Conservation (phyloP, 2,113 vertebrate genomes). For the Bos javanicus region DNA sequence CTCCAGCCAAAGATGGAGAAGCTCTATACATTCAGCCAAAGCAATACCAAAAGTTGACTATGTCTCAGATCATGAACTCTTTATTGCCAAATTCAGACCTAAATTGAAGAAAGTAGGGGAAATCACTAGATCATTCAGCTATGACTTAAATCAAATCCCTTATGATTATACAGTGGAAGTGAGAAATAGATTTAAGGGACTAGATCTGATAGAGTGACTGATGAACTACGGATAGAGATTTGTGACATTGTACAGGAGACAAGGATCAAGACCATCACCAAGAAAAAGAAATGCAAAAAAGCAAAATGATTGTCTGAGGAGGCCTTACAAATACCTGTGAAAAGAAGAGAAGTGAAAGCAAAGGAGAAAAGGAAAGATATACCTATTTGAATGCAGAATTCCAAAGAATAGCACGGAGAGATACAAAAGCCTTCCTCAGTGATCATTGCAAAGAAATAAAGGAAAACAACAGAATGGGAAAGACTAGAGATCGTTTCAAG, state of each 20-base stretch:
- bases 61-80: not conserved
- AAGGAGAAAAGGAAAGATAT: not conserved
- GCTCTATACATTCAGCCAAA: not conserved
- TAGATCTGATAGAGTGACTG: not conserved
- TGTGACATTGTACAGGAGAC: not conserved
- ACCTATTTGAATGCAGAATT: not conserved
- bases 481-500: accelerated
- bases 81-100: not conserved
- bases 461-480: not conserved
- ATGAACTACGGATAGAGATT: not conserved
- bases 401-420: not conserved
- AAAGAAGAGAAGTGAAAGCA: not conserved
- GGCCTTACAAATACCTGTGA: not conserved
- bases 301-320: not conserved
- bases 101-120: not conserved
- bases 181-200: not conserved
- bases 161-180: not conserved
- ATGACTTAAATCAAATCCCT: not conserved
- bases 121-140: not conserved
- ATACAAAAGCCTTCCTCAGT: not conserved
- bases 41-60: not conserved
- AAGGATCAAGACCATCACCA: not conserved
- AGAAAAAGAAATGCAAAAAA: not conserved
- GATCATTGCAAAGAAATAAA: not conserved
- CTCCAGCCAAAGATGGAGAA: not conserved